A percentile compares a stretch with the other conserved stretches of the same genome.
Evolutionary conservation across 2,888 invertebrate genomes (phyloP).

Genomic region (Aphrophora alni): DNA sequence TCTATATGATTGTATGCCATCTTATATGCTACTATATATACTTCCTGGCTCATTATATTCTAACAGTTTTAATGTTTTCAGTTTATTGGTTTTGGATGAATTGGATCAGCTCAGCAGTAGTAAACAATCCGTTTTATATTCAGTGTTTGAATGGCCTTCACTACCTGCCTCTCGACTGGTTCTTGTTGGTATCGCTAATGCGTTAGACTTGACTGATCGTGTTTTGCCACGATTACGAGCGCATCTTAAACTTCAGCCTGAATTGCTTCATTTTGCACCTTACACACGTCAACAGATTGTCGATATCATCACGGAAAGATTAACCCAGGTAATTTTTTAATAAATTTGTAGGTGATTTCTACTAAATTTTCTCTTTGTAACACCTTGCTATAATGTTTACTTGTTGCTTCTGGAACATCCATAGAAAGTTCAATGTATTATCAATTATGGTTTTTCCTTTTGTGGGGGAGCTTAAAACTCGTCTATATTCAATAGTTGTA

Average conservation of each 20-base stretch:
- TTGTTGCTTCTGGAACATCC: no score
- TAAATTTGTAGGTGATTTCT: no score
- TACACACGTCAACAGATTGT: slow-evolving; percentile 91
- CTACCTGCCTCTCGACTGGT: slow-evolving; percentile 71
- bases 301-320: slow-evolving; percentile 79
- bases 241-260: slow-evolving; percentile 73
- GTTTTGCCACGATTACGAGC: slow-evolving; percentile 86
- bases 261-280: slow-evolving; percentile 87
- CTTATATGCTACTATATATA: no score
- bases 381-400: no score
- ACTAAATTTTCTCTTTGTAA: no score
- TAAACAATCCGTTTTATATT: slow-evolving; percentile 86
- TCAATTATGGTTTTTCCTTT: no score
- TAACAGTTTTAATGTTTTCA: no score
- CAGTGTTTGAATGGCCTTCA: slow-evolving; percentile 93
- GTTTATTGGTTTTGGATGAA: slow-evolving; percentile 89
- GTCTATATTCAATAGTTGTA: no score
- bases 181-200: slow-evolving; percentile 93
- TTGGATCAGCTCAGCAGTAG: slow-evolving; percentile 91
- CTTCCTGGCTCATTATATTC: no score
- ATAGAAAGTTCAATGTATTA: no score
- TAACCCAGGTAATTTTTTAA: slow-evolving; percentile 62
- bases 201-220: slow-evolving; percentile 92
- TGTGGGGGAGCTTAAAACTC: no score
- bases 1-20: no score